Conservation (phyloP, 2,888 invertebrate species). For the Apamea sordens region DNA sequence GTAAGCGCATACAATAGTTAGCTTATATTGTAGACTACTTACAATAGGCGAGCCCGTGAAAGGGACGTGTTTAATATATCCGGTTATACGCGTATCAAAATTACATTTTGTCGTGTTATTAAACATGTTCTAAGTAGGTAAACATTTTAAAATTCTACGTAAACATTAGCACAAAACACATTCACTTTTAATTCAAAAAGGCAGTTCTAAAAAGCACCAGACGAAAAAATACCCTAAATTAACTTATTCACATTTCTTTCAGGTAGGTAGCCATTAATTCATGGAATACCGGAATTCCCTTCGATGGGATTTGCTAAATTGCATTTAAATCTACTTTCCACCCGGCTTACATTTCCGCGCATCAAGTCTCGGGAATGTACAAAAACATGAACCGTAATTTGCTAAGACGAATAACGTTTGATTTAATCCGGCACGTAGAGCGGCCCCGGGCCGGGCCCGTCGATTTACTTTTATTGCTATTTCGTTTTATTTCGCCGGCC, state of each 20-base stretch:
- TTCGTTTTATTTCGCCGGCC: constrained; percentile 86
- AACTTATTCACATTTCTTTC: constrained; percentile 43
- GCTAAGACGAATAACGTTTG: constrained; percentile 89
- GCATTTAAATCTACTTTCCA: constrained; percentile 80
- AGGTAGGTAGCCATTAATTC: constrained; percentile 47
- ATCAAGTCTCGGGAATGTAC: constrained; percentile 81
- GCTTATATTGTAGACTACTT: constrained; percentile 69
- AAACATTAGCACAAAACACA: background rate
- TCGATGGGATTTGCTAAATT: constrained; percentile 76
- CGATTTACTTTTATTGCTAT: constrained; percentile 90
- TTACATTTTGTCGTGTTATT: constrained; percentile 10
- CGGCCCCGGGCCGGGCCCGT: constrained; percentile 79
- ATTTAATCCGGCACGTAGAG: constrained; percentile 88
- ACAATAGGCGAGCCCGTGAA: constrained; percentile 62
- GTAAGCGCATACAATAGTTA: constrained; percentile 75
- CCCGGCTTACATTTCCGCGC: constrained; percentile 81
- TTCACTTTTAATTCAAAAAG: background rate
- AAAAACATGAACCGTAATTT: constrained; percentile 88
- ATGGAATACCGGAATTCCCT: constrained; percentile 68
- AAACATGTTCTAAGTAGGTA: background rate
- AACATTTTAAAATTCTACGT: background rate
- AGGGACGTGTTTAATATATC: constrained; percentile 3
- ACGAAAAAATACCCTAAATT: constrained; percentile 26
- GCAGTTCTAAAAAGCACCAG: constrained; percentile 2
- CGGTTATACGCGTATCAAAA: background rate